phyloP scores from a whole-genome alignment of 2,113 vertebrate species.

The Mola mola region DNA sequence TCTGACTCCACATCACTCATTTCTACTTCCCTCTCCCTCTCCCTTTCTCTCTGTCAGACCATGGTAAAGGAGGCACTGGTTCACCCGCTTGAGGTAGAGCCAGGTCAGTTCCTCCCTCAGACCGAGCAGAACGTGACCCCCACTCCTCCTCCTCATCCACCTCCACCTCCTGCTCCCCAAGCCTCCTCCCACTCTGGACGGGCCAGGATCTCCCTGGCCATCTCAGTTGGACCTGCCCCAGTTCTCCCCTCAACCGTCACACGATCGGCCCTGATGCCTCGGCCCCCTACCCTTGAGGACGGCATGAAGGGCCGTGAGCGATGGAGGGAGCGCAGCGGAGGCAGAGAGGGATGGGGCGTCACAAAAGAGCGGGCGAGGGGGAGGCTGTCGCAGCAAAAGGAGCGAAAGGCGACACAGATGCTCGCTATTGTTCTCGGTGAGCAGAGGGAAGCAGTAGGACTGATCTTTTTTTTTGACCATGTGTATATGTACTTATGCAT shows the following conservation, averaged over 20 bases:
- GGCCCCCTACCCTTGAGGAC: constrained; percentile 63
- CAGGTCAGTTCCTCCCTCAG: constrained; percentile 66
- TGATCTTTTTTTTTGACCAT: neutral
- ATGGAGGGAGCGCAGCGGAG: constrained; percentile 66
- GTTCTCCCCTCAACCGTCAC: constrained; percentile 47
- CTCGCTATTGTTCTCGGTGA: constrained; percentile 83
- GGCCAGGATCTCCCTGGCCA: constrained; percentile 71
- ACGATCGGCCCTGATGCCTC: constrained; percentile 61
- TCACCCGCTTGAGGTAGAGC: constrained; percentile 75
- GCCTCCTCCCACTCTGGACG: constrained; percentile 44
- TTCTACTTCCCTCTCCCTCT: neutral
- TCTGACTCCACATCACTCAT: neutral
- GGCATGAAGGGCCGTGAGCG: constrained; percentile 65
- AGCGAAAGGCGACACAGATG: constrained; percentile 84
- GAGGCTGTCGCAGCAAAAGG: constrained; percentile 82
- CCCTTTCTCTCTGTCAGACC: constrained; percentile 59
- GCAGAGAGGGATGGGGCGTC: constrained; percentile 64
- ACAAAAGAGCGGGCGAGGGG: constrained; percentile 77
- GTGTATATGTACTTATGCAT: too few relatives aligned
- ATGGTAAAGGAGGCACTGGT: constrained; percentile 78
- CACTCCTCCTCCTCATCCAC: constrained; percentile 13
- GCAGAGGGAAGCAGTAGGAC: constrained; percentile 9
- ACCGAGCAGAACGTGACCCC: constrained; percentile 58
- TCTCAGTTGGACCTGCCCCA: constrained; percentile 70
- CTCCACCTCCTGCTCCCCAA: constrained; percentile 23